A percentile compares a stretch with the other conserved stretches of the same genome.
phyloP scores from a whole-genome alignment of 2,797 vertebrate genomes.

The Sarcophilus harrisii region DNA sequence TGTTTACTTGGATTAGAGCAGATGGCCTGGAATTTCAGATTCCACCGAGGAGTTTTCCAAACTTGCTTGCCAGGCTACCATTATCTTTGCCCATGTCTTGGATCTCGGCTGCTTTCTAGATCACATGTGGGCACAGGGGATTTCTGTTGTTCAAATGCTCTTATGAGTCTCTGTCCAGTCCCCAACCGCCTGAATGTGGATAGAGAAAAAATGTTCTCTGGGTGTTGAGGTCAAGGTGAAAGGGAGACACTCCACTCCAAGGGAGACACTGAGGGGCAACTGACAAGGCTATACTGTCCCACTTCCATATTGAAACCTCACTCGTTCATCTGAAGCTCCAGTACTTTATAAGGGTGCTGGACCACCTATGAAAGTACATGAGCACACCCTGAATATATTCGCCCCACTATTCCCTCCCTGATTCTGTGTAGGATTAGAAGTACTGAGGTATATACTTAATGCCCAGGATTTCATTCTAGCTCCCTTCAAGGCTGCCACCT shows the following conservation, averaged over 20 bases:
- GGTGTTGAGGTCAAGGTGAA: conserved; percentile 96
- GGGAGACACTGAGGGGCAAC: conserved; percentile 91
- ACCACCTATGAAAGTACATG: conserved; percentile 86
- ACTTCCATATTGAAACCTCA: conserved; percentile 94
- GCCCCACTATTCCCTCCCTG: background rate
- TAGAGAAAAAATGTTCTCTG: conserved; percentile 93
- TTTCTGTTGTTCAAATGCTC: conserved; percentile 80
- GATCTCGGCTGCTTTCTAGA: conserved; percentile 14
- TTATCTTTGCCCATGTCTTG: conserved; percentile 10
- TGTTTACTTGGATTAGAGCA: conserved; percentile 27
- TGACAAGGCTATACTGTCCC: conserved; percentile 95
- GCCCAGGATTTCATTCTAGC: conserved; percentile 15
- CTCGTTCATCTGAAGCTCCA: conserved; percentile 94
- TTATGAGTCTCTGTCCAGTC: conserved; percentile 93
- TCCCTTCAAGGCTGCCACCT: background rate
- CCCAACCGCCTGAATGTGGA: conserved; percentile 91
- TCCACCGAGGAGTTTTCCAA: conserved; percentile 6
- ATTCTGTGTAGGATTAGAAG: conserved; percentile 25
- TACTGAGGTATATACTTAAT: conserved; percentile 7
- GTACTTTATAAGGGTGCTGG: conserved; percentile 92
- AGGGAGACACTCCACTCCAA: conserved; percentile 96
- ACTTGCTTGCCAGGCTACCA: background rate
- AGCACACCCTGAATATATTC: background rate
- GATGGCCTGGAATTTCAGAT: background rate
- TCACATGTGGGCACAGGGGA: conserved; percentile 88